Conservation (phyloP, 2,797 vertebrate species). For the Columba guinea region DNA sequence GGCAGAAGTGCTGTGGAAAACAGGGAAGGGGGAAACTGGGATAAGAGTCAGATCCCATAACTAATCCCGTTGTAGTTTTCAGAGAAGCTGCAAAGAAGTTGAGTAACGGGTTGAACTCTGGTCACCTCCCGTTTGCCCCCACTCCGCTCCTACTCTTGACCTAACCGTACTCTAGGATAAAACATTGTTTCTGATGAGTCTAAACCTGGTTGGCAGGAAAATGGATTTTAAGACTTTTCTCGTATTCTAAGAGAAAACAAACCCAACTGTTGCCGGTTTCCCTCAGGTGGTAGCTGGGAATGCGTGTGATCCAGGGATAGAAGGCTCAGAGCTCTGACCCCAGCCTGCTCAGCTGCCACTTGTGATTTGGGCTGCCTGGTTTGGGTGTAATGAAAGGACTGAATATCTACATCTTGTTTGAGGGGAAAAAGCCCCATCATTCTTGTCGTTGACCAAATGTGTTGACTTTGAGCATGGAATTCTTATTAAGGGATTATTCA, state of each 20-base stretch:
- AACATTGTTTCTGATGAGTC: not conserved
- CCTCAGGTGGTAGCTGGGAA: not conserved
- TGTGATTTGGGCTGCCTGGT: not conserved
- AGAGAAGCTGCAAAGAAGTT: not conserved
- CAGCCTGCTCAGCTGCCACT: not conserved
- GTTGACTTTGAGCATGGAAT: not conserved
- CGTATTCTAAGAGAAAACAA: slow-evolving; percentile 10
- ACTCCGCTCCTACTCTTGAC: not conserved
- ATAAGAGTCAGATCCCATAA: not conserved
- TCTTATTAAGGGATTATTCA: not conserved
- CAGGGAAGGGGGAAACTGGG: not conserved
- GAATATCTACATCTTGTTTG: not conserved
- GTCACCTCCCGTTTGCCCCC: too few species aligned
- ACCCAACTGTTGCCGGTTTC: slow-evolving; percentile 9
- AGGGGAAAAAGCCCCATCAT: accelerated
- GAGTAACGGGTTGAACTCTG: not conserved
- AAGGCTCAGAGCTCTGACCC: not conserved
- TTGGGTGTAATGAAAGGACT: not conserved
- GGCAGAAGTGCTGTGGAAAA: not conserved
- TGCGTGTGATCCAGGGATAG: not conserved
- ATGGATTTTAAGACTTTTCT: not conserved
- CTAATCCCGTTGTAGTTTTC: not conserved
- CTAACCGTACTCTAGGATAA: not conserved
- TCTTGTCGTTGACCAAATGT: not conserved
- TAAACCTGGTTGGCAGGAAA: not conserved